Base-by-base conservation (phyloP, 2,113 vertebrate genomes). In the Microcebus griseorufus region DNA sequence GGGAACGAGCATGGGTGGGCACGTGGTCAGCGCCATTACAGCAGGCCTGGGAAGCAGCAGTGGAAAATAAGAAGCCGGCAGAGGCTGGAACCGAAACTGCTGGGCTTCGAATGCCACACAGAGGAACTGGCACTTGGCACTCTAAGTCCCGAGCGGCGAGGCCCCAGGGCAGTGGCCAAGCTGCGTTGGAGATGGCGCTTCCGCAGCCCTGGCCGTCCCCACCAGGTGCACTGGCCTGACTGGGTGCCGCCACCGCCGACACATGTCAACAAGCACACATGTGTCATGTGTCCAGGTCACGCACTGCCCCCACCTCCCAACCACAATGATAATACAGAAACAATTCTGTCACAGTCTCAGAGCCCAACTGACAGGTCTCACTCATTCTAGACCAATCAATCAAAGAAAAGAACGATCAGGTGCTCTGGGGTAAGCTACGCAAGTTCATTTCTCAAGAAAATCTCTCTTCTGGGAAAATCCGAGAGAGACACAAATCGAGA, bases 331-430 rank as follows among this genome's bases (percentile, higher is more conserved):
- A 34, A 75, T 0, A 22, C 6, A 10, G 2, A 3, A 9, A 42
- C 37, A 10, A 4, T 2, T 20, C 72, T 1, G 48, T 0, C 11
- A 20, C 3, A 3, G 7, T 17, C 58, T 0, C 23, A 0, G 73
- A 9, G 14, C 32, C 32, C 32, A 25, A 6, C 39, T 14, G 6
- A 12, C 11, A 37, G 18, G 6, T 6, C 6, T 23, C 53, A 55
- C 25, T 55, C 62, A 1, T 4, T 11, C 73, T 81, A 11, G 3
- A 32, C 13, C 42, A 22, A 3, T 3, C 2, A 0, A 16, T 16
- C 37, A 10, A 32, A 53, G 25, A 10, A 20, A 64, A 80, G 29
- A n/a, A 42, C 0, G 1, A 13, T 22, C 48, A 32, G 34, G 23
- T 25, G 42, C 60, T 81, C 34, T 42, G 27, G 22, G 29, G 25